Base-by-base conservation (phyloP, 1,140 invertebrate species). In the Chlorops oryzae region DNA sequence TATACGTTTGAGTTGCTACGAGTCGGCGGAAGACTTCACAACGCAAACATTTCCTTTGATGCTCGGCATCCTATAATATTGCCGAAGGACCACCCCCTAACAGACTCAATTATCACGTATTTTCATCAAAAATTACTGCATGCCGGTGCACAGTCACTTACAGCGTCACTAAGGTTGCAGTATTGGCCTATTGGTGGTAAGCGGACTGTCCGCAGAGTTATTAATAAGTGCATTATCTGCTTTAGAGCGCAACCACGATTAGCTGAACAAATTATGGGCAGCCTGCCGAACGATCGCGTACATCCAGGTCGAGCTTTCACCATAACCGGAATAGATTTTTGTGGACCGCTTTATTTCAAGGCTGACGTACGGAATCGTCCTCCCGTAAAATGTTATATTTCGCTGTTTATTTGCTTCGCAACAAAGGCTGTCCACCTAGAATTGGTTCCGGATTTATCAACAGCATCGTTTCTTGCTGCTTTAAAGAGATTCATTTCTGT, bases 31-130 rank as follows among this genome's bases (percentile, higher is more conserved):
- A 47, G 74, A 10, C 47, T 75, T 9, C 9, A 48, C 17, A 48
- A 63, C 23, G 52, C 74, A 1, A 27, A 59, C 9, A 42, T 74
- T 1, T 34, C 47, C 6, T 54, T 58, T 38, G 56, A 64, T 22
- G 56, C 62, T 20, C 73, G 71, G 51, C 71, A 75, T 59, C 75
- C 73, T 0, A 65, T 74, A 13, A 35, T 77, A 12, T 44, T 72
- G 27, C 63, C 69, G 18, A 25, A 53, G 9, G 61, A 59, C 18
- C 54, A 71, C 56, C 51, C 56, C 15, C 42, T 76, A 5, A 64
- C 66, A 13, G 47, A 59, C 10, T 37, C 73, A 41, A 52, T 75
- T 5, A 60, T 76, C 13, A 37, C 45, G 7, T 12, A 70, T 46
- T 52, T 62, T 21, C 74, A 76, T 50, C 2, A 38, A 3, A 44